phyloP scores from a whole-genome alignment of 2,797 vertebrate genomes.

The Galago senegalensis region DNA sequence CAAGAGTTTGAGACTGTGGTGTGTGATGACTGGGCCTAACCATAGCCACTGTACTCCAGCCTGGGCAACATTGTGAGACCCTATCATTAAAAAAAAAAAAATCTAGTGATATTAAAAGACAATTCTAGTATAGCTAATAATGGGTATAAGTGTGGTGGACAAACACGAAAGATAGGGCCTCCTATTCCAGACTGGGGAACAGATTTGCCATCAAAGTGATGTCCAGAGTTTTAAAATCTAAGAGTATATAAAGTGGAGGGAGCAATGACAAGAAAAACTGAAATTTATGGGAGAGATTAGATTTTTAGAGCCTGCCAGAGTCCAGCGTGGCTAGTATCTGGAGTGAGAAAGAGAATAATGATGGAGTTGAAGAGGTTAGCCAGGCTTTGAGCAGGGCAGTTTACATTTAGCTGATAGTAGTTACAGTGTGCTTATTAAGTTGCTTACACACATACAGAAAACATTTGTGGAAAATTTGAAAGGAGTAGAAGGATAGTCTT shows the following conservation, averaged over 20 bases:
- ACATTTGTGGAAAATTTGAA: not conserved
- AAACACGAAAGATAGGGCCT: not conserved
- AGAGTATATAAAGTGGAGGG: not conserved
- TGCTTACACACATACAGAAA: not conserved
- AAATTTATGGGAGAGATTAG: not conserved
- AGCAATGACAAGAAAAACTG: not conserved
- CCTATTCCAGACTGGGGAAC: not conserved
- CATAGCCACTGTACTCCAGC: not conserved
- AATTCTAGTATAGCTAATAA: not conserved
- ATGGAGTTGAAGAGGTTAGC: not conserved
- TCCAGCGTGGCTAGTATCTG: not conserved
- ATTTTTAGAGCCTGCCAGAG: not conserved
- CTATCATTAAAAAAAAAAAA: not conserved
- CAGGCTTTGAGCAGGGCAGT: not conserved
- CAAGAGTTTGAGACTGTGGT: not conserved
- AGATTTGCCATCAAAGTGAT: not conserved
- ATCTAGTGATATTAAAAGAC: not conserved
- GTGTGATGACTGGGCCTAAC: too few relatives aligned
- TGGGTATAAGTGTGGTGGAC: accelerated
- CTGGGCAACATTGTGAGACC: not conserved
- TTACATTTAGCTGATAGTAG: not conserved
- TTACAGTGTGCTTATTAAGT: not conserved
- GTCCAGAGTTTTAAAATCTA: not conserved
- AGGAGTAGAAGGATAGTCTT: not conserved
- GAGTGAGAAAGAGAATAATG: not conserved